A percentile compares a stretch with the other conserved stretches of the same genome.
Conservation (phyloP, 2,113 vertebrate genomes). For the Nothobranchius furzeri region DNA sequence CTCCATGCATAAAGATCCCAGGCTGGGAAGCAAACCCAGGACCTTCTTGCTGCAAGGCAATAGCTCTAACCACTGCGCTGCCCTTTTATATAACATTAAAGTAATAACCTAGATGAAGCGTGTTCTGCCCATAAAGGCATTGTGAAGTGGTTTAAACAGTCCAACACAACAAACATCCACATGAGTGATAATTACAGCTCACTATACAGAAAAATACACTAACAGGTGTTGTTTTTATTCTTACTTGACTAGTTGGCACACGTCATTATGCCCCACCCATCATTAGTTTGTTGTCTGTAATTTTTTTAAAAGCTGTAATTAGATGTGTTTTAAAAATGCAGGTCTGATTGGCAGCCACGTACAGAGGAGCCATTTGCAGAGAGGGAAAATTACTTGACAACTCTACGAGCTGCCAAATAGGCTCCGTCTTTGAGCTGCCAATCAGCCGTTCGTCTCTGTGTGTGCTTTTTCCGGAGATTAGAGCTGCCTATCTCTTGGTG, state of each 20-base stretch:
- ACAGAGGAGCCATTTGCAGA: slow-evolving; percentile 54
- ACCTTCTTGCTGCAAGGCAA: too few species aligned
- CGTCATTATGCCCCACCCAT: background rate
- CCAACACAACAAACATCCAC: too few species aligned
- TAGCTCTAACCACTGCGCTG: too few species aligned
- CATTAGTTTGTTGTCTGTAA: slow-evolving; percentile 14
- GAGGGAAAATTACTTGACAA: slow-evolving; percentile 56
- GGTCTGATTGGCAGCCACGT: slow-evolving; percentile 32
- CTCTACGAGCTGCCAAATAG: slow-evolving; percentile 52
- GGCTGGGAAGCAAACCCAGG: too few species aligned
- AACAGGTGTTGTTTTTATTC: slow-evolving; percentile 39
- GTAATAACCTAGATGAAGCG: too few species aligned
- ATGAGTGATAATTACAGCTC: too few species aligned
- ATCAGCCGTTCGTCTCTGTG: slow-evolving; percentile 59
- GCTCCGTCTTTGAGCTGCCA: slow-evolving; percentile 58
- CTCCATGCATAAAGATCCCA: too few species aligned
- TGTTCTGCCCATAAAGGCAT: too few species aligned
- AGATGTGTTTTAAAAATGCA: slow-evolving; percentile 25
- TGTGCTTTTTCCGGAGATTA: slow-evolving; percentile 54
- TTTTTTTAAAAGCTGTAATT: slow-evolving; percentile 36
- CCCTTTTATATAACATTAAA: too few species aligned
- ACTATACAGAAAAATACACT: too few species aligned
- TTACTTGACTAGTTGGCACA: slow-evolving; percentile 12
- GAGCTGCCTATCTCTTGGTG: slow-evolving; percentile 51
- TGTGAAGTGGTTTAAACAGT: too few species aligned